Percentiles rank a stretch among this genome's conserved stretches.
These are phyloP conservation scores for Heterochromis multidens DNA, from an alignment of 2,113 vertebrate species.

Conservation along the genomic window DNA sequence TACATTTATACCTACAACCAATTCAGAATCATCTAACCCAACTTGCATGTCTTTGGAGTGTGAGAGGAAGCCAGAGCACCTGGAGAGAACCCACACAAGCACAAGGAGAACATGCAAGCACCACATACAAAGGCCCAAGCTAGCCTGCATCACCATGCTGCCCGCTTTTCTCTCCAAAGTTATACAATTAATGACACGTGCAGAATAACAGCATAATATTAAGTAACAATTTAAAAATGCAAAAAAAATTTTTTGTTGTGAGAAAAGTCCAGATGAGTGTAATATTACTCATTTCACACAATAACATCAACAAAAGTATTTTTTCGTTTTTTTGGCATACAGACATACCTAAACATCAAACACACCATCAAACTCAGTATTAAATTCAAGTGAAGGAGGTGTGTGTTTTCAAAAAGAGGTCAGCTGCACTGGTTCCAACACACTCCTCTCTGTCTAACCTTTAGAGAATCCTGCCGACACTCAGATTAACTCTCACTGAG, in stretches of 20 bases:
- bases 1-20: neutral
- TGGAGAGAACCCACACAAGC: neutral
- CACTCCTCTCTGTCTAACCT: constrained; percentile 54
- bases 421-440: constrained; percentile 45
- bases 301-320: neutral
- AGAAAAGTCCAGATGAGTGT: neutral
- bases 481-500: constrained; percentile 61
- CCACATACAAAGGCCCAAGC: neutral
- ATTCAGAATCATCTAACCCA: neutral
- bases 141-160: neutral
- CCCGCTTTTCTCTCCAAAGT: neutral
- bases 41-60: neutral
- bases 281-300: neutral
- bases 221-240: neutral
- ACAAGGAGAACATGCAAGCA: neutral
- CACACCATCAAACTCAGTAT: neutral
- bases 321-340: neutral
- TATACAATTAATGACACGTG: neutral
- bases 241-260: neutral
- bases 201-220: neutral
- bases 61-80: neutral
- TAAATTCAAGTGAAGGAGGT: constrained; percentile 14
- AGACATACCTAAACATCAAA: neutral
- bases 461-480: constrained; percentile 59
- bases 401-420: constrained; percentile 56